These are phyloP conservation scores for Scolopax bukidnonensis DNA, from an alignment of 2,797 vertebrate genomes.

Conservation along the genomic window DNA sequence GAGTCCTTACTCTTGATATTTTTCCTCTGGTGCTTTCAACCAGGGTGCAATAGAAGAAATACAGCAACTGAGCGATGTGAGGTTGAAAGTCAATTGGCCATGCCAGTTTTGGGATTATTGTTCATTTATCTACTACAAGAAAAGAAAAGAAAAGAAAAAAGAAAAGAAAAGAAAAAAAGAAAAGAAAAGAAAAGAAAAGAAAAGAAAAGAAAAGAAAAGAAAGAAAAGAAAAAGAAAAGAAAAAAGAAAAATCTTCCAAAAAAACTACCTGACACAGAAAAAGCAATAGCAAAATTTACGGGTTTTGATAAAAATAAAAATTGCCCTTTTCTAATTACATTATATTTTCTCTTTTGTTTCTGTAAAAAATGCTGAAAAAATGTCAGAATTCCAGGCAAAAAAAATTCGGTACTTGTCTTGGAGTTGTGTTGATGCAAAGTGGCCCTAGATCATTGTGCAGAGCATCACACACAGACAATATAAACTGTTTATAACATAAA, in stretches of 20 bases:
- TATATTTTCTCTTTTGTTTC: not conserved
- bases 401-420: not conserved
- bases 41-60: not conserved
- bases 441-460: not conserved
- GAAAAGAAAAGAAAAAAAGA: no score
- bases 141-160: no score
- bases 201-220: no score
- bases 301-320: not conserved
- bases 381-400: not conserved
- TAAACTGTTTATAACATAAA: conserved; percentile 1
- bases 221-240: not conserved
- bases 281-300: not conserved
- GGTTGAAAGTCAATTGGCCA: not conserved
- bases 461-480: not conserved
- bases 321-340: not conserved
- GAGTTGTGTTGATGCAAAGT: not conserved
- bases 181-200: no score
- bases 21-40: not conserved
- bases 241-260: not conserved
- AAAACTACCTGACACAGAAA: not conserved
- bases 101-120: not conserved
- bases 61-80: not conserved
- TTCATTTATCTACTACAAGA: not conserved
- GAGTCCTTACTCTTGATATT: not conserved
- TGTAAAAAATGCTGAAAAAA: not conserved